Percentiles rank a stretch among this genome's conserved stretches.
phyloP scores from a whole-genome alignment of 2,888 invertebrate genomes.

The Eulithis testata region DNA sequence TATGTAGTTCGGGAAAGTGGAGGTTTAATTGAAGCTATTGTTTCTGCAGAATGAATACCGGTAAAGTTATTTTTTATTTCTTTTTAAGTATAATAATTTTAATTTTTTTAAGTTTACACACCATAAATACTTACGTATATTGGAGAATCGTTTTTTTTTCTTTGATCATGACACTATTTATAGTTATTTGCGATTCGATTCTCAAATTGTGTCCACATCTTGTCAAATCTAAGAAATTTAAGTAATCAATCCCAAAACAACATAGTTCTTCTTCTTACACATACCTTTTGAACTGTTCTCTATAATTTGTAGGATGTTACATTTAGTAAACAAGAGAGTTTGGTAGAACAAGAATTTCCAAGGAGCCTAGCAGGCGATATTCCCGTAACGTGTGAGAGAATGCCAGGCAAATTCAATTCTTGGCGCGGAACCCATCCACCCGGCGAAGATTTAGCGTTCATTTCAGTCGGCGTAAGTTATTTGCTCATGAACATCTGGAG shows the following conservation, averaged over 20 bases:
- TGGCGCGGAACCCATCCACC: slow-evolving; percentile 68
- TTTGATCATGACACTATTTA: too few relatives aligned
- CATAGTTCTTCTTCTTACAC: slow-evolving; percentile 4
- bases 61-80: too few relatives aligned
- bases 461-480: slow-evolving; percentile 76
- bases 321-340: slow-evolving; percentile 24
- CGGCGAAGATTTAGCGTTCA: slow-evolving; percentile 78
- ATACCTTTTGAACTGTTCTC: not conserved
- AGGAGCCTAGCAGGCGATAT: slow-evolving; percentile 42
- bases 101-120: too few relatives aligned
- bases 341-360: slow-evolving; percentile 35
- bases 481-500: slow-evolving; percentile 78
- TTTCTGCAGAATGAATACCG: too few relatives aligned
- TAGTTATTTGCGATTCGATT: too few relatives aligned
- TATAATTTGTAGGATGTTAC: slow-evolving; percentile 27
- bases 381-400: slow-evolving; percentile 44
- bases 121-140: too few relatives aligned
- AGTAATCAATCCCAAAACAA: slow-evolving; percentile 6
- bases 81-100: too few relatives aligned
- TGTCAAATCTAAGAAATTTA: not conserved
- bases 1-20: too few relatives aligned
- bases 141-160: too few relatives aligned
- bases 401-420: slow-evolving; percentile 76
- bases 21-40: too few relatives aligned
- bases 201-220: too few relatives aligned